A percentile compares a stretch with the other conserved stretches of the same genome.
phyloP scores from a whole-genome alignment of 2,888 invertebrate species.

The Alloscopus bannaensis region DNA sequence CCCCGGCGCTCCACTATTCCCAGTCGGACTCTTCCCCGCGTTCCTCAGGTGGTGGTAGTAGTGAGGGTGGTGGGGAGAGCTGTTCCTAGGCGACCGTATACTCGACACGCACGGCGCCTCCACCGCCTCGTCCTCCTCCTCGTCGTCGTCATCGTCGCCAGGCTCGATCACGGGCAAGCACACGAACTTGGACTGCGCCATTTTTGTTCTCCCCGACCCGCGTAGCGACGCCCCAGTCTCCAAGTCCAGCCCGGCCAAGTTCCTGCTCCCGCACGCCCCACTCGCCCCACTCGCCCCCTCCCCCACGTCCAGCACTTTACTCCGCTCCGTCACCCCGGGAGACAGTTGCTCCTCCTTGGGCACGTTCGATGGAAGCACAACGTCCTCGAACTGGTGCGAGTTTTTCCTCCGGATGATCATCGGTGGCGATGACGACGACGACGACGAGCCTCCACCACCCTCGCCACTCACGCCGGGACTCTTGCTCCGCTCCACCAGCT shows the following conservation, averaged over 20 bases:
- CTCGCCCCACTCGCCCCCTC: too few species aligned
- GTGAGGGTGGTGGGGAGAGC: conserved; percentile 21
- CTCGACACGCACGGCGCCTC: background rate
- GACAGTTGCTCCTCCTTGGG: background rate
- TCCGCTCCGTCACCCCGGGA: background rate
- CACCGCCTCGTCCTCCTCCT: background rate
- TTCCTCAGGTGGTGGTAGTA: conserved; percentile 23
- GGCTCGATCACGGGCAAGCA: conserved; percentile 17
- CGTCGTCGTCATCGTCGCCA: background rate
- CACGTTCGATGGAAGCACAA: conserved; percentile 27
- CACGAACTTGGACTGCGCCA: conserved; percentile 8
- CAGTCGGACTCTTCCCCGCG: background rate
- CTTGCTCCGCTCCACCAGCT: background rate
- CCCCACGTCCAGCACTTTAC: background rate
- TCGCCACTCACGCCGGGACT: conserved; percentile 80
- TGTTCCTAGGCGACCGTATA: background rate
- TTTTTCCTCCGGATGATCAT: conserved; percentile 14
- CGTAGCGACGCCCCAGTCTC: background rate
- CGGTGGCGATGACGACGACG: background rate
- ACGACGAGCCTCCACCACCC: background rate
- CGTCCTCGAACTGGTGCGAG: conserved; percentile 43
- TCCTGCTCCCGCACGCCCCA: conserved; percentile 1
- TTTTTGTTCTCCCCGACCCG: background rate
- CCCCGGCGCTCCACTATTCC: background rate
- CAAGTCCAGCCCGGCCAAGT: conserved; percentile 9